A percentile compares a stretch with the other conserved stretches of the same genome.
Conservation (phyloP, 2,797 vertebrate genomes). For the Clarias laeviceps region DNA sequence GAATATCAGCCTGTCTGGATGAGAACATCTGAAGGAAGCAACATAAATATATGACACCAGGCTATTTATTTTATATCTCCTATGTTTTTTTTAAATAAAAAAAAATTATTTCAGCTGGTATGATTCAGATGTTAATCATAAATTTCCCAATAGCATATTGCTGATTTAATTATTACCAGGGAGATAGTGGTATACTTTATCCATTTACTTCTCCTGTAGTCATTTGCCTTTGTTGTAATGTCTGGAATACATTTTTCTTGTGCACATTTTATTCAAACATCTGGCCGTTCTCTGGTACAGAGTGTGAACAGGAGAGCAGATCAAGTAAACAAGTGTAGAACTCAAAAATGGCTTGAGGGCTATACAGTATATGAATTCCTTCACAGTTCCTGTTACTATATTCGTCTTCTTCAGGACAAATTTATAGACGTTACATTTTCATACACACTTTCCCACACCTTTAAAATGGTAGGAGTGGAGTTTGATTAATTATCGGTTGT, state of each 20-base stretch:
- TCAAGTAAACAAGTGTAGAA: not conserved
- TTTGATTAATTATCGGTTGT: conserved; percentile 34
- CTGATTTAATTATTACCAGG: not conserved
- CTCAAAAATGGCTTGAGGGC: conserved; percentile 2
- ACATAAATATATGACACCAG: not conserved
- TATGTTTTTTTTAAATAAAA: no score
- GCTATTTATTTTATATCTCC: not conserved
- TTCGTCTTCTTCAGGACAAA: conserved; percentile 4
- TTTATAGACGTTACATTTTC: not conserved
- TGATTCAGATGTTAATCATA: not conserved
- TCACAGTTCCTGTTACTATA: conserved; percentile 3
- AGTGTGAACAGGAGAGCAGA: not conserved
- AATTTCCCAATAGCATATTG: not conserved
- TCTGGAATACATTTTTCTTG: not conserved
- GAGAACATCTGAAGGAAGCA: not conserved
- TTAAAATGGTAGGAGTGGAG: conserved; percentile 1
- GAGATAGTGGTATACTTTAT: not conserved
- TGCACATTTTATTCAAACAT: not conserved
- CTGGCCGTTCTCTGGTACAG: not conserved
- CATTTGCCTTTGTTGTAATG: not conserved
- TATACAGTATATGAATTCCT: not conserved
- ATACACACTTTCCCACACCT: not conserved
- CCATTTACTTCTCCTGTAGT: not conserved
- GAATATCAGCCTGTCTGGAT: not conserved
- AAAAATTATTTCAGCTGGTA: not conserved